Percentiles rank a stretch among this genome's conserved stretches.
These are phyloP conservation scores for Noctua janthina DNA, from an alignment of 2,888 invertebrate genomes.

Conservation along the genomic window DNA sequence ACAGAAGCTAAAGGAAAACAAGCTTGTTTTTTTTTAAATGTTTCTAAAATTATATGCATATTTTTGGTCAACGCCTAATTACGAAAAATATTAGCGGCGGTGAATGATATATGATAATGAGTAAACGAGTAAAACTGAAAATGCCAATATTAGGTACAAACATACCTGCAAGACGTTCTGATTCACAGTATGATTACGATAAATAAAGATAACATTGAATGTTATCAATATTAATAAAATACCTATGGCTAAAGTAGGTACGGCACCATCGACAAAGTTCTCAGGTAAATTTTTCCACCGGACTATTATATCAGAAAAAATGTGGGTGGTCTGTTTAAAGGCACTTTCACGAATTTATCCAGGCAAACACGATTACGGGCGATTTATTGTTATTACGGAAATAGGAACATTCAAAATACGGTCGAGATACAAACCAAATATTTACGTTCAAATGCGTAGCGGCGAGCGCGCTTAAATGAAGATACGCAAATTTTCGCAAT, in stretches of 20 bases:
- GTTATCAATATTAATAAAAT: conserved; percentile 30
- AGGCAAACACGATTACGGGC: conserved; percentile 32
- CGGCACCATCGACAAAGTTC: not conserved
- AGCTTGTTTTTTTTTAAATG: conserved; percentile 31
- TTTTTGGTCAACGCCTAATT: conserved; percentile 37
- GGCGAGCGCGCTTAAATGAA: conserved; percentile 47
- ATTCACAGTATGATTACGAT: conserved; percentile 48
- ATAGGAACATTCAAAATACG: conserved; percentile 58
- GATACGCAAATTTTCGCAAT: conserved; percentile 42
- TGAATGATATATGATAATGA: conserved; percentile 20
- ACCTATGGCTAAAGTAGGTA: not conserved
- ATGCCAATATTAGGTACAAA: conserved; percentile 9
- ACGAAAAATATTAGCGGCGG: conserved; percentile 34
- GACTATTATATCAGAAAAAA: conserved; percentile 23
- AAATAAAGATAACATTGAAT: conserved; percentile 31
- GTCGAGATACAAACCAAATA: conserved; percentile 60
- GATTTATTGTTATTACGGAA: conserved; percentile 62
- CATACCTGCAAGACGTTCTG: conserved; percentile 3
- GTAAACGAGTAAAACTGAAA: not conserved
- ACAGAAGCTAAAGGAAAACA: conserved; percentile 9
- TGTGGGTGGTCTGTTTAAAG: conserved; percentile 32
- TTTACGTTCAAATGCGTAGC: conserved; percentile 64
- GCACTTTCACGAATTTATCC: conserved; percentile 36
- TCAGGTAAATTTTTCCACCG: conserved; percentile 44
- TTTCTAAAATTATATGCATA: conserved; percentile 20